Evolutionary conservation across 1,140 invertebrate species (phyloP).

Genomic region (Chymomyza costata): DNA sequence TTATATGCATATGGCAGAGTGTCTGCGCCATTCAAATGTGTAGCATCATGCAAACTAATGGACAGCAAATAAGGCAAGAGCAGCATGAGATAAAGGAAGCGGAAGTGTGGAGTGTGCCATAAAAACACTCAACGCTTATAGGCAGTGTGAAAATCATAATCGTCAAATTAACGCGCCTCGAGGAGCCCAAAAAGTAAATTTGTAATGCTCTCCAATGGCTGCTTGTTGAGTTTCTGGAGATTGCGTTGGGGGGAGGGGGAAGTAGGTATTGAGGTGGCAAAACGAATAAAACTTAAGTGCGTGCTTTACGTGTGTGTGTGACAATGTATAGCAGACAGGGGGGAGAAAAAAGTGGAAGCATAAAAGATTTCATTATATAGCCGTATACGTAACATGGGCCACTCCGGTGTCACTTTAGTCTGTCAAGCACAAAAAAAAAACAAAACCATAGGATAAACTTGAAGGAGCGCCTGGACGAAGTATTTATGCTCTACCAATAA

Average conservation of each 20-base stretch:
- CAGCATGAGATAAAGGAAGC: too few relatives aligned
- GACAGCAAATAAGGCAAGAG: too few relatives aligned
- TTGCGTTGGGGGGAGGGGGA: too few relatives aligned
- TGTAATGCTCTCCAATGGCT: conserved; percentile 42
- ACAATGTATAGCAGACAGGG: too few relatives aligned
- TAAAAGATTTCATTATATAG: neutral
- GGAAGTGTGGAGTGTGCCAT: conserved; percentile 1
- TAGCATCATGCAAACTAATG: too few relatives aligned
- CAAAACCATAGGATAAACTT: too few relatives aligned
- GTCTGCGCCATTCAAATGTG: too few relatives aligned
- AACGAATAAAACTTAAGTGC: conserved; percentile 65
- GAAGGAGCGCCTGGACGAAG: too few relatives aligned
- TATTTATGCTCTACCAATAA: too few relatives aligned
- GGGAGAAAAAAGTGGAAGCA: conserved; percentile 6
- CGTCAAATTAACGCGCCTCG: conserved; percentile 59
- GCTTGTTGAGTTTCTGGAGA: conserved; percentile 20
- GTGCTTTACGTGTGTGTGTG: conserved; percentile 9
- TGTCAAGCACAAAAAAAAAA: conserved; percentile 21
- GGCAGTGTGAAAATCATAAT: conserved; percentile 59
- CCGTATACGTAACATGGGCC: conserved; percentile 4
- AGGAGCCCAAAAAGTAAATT: conserved; percentile 24
- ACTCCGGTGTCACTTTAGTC: conserved; percentile 56
- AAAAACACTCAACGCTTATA: neutral
- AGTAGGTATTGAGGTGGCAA: conserved; percentile 8
- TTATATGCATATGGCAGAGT: conserved; percentile 29